phyloP scores from a whole-genome alignment of 92 coral and sea anemone species.

The Epizoanthus stellaris region DNA sequence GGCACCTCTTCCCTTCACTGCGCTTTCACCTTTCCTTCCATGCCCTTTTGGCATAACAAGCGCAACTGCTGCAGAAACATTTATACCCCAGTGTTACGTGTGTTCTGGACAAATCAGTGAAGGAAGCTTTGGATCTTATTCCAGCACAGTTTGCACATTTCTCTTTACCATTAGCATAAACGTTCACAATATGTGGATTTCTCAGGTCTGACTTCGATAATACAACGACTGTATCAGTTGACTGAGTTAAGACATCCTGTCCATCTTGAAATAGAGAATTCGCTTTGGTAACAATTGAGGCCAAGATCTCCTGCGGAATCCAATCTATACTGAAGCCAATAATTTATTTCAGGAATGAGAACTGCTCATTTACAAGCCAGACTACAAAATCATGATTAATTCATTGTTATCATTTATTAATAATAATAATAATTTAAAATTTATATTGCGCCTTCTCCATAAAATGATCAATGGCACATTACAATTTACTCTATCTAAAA shows the following conservation, averaged over 20 bases:
- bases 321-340: conserved; percentile 40
- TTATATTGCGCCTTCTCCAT: no score
- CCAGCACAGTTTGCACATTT: conserved; percentile 55
- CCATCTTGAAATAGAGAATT: background rate
- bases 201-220: conserved; percentile 49
- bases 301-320: conserved; percentile 51
- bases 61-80: conserved; percentile 31
- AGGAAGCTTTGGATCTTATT: conserved; percentile 9
- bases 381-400: no score
- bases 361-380: background rate
- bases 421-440: no score
- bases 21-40: conserved; percentile 18
- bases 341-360: conserved; percentile 34
- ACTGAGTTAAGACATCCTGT: no score
- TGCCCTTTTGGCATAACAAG: conserved; percentile 51
- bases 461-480: no score
- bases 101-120: conserved; percentile 48
- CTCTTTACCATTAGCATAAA: conserved; percentile 39
- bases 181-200: conserved; percentile 48
- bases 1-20: background rate
- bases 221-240: conserved; percentile 42
- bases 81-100: conserved; percentile 52
- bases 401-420: no score
- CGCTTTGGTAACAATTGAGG: conserved; percentile 30
- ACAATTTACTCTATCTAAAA: no score